Evolutionary conservation across 2,888 invertebrate genomes (phyloP).

Genomic region (Caenorhabditis afra): DNA sequence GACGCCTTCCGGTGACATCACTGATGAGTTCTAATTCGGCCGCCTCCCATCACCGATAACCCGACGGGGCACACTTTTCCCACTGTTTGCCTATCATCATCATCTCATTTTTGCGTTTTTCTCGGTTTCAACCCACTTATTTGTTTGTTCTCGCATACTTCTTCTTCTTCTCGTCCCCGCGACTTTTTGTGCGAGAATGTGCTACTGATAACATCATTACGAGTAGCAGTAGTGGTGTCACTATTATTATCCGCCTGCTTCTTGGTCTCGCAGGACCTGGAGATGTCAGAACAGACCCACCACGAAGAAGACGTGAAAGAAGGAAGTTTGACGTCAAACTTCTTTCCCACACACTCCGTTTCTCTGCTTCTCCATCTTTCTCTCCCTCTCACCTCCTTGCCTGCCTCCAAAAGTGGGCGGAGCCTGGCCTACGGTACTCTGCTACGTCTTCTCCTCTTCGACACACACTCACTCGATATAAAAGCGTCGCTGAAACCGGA

Average conservation of each 20-base stretch:
- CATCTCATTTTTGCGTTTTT: slow-evolving; percentile 39
- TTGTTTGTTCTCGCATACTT: slow-evolving; percentile 26
- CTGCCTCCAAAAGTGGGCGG: slow-evolving; percentile 33
- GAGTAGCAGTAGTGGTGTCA: slow-evolving; percentile 14
- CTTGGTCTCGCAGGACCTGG: slow-evolving; percentile 25
- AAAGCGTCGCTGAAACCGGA: slow-evolving; percentile 14
- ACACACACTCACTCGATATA: slow-evolving; percentile 15
- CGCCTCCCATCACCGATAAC: not conserved
- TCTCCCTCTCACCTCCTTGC: slow-evolving; percentile 9
- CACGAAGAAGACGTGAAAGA: slow-evolving; percentile 33
- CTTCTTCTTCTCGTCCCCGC: not conserved
- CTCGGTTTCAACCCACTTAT: slow-evolving; percentile 42
- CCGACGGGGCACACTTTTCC: slow-evolving; percentile 5
- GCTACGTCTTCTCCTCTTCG: slow-evolving; percentile 12
- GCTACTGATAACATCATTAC: slow-evolving; percentile 43
- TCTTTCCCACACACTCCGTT: no score
- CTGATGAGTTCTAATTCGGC: slow-evolving; percentile 30
- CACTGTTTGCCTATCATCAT: slow-evolving; percentile 43
- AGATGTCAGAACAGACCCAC: slow-evolving; percentile 37
- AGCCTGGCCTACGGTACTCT: slow-evolving; percentile 40
- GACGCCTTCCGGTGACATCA: slow-evolving; percentile 29
- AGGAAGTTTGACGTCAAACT: slow-evolving; percentile 41
- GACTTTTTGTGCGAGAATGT: slow-evolving; percentile 37
- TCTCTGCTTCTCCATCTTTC: not conserved
- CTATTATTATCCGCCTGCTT: slow-evolving; percentile 6